Percentiles rank a stretch among this genome's conserved stretches.
These are phyloP conservation scores for Regulus satrapa DNA, from an alignment of 2,113 vertebrate genomes.

Conservation along the genomic window DNA sequence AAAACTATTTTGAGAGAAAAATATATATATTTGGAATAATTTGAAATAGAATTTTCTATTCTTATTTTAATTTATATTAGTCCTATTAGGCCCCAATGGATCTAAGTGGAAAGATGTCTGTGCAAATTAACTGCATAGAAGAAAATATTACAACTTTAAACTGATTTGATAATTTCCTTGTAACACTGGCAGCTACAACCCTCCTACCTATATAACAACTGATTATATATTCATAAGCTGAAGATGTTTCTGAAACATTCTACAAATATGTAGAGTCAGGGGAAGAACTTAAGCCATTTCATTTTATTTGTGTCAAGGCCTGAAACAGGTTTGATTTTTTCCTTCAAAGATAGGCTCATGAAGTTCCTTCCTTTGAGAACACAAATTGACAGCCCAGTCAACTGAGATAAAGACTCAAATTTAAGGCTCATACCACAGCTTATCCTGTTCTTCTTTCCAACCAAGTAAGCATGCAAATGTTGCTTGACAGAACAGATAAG, in stretches of 20 bases:
- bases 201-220: neutral
- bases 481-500: neutral
- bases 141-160: neutral
- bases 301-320: neutral
- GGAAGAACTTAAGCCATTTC: neutral
- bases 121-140: neutral
- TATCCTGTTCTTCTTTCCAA: neutral
- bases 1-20: neutral
- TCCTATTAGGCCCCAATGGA: neutral
- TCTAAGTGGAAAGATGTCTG: neutral
- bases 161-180: neutral
- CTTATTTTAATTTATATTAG: neutral
- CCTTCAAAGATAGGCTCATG: neutral
- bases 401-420: neutral
- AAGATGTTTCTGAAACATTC: neutral
- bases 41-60: neutral
- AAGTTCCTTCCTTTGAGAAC: neutral
- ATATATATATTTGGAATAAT: neutral
- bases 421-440: neutral
- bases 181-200: neutral
- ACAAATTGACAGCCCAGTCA: neutral
- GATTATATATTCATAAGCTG: neutral
- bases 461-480: neutral
- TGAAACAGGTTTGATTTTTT: neutral
- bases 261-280: neutral